Base-by-base conservation (phyloP, 2,113 vertebrate genomes). In the Xyrauchen texanus region DNA sequence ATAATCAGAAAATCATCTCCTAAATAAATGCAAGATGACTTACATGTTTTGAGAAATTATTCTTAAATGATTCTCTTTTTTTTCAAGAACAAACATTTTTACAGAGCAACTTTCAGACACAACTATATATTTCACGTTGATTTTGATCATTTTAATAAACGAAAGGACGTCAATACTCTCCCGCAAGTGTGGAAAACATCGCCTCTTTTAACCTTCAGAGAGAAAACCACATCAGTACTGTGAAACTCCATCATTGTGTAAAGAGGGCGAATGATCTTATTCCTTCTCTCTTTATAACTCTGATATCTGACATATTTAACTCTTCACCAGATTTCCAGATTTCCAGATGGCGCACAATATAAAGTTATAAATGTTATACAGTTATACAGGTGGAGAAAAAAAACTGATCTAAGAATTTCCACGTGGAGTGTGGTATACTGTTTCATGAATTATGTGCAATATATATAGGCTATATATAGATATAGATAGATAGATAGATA, bases 141-240 rank as follows among this genome's bases (percentile, higher is more conserved):
- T 74, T 1, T 74, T 63, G n/a, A 12, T 42, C 52, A 52, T 44
- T 65, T 75, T 65, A 65, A 65, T 53, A 65, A 55, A 55, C 21
- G 73, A 76, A 76, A 52, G 8, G 73, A 76, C 49, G 73, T 76
- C 62, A 65, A 45, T 65, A 2, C 49, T 65, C 47, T 76, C 62
- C 61, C 73, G 61, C 61, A 16, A 76, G 73, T 76, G 73, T 65
- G 73, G 73, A 34, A 76, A 76, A 62, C 61, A 45, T 76, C 9
- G 62, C 47, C 47, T 76, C 49, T 55, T 65, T 16, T 76, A 47
- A 76, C 60, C 73, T 76, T 49, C 21, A 13, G 16, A 76, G 21
- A 45, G 6, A 76, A 65, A 76, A 65, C 73, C 73, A 76, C 73
- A 76, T 65, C 62, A 76, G 65, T 58, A 21, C 7, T 64, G 8